These are phyloP conservation scores for Orientallactaga bullata DNA, from an alignment of 2,113 vertebrate species.

Conservation along the genomic window DNA sequence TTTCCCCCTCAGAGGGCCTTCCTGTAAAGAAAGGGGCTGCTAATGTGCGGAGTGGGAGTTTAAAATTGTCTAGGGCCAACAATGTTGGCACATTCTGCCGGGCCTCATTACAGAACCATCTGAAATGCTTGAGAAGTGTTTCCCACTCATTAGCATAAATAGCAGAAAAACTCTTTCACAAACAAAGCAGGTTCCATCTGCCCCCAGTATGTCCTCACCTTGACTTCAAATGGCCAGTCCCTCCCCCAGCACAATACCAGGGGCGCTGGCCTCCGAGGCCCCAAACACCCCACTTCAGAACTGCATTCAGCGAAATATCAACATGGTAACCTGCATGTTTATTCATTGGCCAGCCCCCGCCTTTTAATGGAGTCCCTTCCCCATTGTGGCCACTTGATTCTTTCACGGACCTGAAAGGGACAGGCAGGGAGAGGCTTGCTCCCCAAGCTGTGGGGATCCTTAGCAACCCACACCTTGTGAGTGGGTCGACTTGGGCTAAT, in stretches of 20 bases:
- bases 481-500: conserved; percentile 88
- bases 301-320: conserved; percentile 90
- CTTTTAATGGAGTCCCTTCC: conserved; percentile 90
- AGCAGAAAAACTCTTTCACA: conserved; percentile 94
- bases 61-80: conserved; percentile 95
- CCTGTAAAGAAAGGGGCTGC: conserved; percentile 96
- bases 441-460: conserved; percentile 85
- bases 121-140: conserved; percentile 92
- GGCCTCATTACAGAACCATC: conserved; percentile 96
- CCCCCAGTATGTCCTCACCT: conserved; percentile 95
- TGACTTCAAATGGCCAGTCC: conserved; percentile 92
- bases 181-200: conserved; percentile 98
- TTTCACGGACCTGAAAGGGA: conserved; percentile 67
- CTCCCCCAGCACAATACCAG: conserved; percentile 91
- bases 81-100: conserved; percentile 95
- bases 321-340: conserved; percentile 88
- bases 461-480: conserved; percentile 90
- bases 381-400: conserved; percentile 88
- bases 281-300: conserved; percentile 91
- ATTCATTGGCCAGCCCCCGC: conserved; percentile 90
- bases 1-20: conserved; percentile 89
- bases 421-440: conserved; percentile 83
- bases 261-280: conserved; percentile 90
- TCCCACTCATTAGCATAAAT: conserved; percentile 96
- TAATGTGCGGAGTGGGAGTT: conserved; percentile 98